These are phyloP conservation scores for Carabus problematicus DNA, from an alignment of 2,888 invertebrate species.

Conservation along the genomic window DNA sequence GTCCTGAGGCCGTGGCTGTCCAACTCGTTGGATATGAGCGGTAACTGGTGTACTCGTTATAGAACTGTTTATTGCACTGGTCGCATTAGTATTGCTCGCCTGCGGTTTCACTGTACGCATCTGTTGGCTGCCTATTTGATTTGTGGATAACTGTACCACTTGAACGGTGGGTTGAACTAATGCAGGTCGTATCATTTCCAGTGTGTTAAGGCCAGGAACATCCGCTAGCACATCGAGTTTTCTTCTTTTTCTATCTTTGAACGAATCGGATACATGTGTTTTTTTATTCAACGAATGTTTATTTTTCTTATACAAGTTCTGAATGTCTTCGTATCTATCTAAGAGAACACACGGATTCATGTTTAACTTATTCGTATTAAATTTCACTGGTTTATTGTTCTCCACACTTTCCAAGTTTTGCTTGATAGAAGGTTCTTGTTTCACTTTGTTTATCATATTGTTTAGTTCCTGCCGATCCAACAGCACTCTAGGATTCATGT, in stretches of 20 bases:
- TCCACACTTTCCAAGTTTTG: conserved; percentile 34
- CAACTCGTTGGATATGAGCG: conserved; percentile 61
- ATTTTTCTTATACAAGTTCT: conserved; percentile 31
- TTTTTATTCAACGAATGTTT: conserved; percentile 25
- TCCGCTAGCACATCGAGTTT: conserved; percentile 56
- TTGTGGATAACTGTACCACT: conserved; percentile 56
- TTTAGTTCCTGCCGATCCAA: conserved; percentile 44
- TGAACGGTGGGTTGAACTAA: conserved; percentile 57
- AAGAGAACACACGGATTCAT: conserved; percentile 49
- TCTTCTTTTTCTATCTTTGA: conserved; percentile 23
- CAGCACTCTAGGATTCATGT: conserved; percentile 41
- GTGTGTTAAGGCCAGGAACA: conserved; percentile 66
- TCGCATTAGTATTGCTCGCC: conserved; percentile 15
- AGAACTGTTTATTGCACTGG: conserved; percentile 16
- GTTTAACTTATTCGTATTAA: conserved; percentile 37
- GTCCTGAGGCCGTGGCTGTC: conserved; percentile 56
- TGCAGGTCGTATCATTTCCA: conserved; percentile 67
- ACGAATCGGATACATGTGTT: conserved; percentile 1
- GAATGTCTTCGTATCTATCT: conserved; percentile 46
- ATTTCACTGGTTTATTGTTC: conserved; percentile 39
- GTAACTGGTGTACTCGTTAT: conserved; percentile 49
- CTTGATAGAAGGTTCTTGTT: conserved; percentile 36
- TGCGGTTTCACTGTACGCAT: conserved; percentile 27
- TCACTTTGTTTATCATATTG: conserved; percentile 45
- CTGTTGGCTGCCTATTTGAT: conserved; percentile 29